Conservation (phyloP, 2,797 vertebrate genomes). For the Ambastaia sidthimunki region DNA sequence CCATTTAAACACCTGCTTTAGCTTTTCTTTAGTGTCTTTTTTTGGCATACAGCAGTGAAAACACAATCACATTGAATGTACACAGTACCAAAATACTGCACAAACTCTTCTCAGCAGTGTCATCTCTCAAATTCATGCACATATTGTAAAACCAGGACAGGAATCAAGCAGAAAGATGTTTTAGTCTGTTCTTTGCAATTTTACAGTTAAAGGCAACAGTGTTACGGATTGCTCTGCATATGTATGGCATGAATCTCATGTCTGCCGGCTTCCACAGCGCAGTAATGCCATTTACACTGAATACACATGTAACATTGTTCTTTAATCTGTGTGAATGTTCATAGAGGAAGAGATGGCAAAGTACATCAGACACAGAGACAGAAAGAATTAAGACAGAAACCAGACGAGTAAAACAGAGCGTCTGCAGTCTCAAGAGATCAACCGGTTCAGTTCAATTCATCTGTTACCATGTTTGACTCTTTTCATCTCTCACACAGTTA, state of each 20-base stretch:
- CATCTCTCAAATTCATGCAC: not conserved
- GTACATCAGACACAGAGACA: slow-evolving; percentile 35
- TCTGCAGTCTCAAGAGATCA: slow-evolving; percentile 56
- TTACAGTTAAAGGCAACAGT: slow-evolving; percentile 6
- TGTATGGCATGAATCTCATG: not conserved
- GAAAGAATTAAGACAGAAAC: slow-evolving; percentile 15
- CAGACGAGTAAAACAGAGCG: slow-evolving; percentile 35
- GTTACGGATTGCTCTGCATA: slow-evolving; percentile 26
- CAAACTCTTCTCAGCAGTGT: slow-evolving; percentile 1
- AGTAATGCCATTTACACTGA: slow-evolving; percentile 25
- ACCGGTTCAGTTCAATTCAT: slow-evolving; percentile 57
- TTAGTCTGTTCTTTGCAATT: not conserved
- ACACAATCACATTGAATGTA: not conserved
- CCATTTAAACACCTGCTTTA: not conserved
- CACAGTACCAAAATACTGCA: not conserved
- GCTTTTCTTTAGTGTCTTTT: slow-evolving; percentile 49
- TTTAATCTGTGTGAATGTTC: slow-evolving; percentile 24
- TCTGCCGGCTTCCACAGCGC: slow-evolving; percentile 21
- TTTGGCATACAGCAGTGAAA: slow-evolving; percentile 8
- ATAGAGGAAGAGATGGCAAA: slow-evolving; percentile 22
- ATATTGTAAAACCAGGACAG: not conserved
- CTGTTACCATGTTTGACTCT: slow-evolving; percentile 46
- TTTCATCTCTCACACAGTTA: slow-evolving; percentile 46
- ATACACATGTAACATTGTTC: slow-evolving; percentile 35
- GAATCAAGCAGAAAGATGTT: not conserved